These are phyloP conservation scores for Colossoma macropomum DNA, from an alignment of 2,113 vertebrate species.

Conservation along the genomic window DNA sequence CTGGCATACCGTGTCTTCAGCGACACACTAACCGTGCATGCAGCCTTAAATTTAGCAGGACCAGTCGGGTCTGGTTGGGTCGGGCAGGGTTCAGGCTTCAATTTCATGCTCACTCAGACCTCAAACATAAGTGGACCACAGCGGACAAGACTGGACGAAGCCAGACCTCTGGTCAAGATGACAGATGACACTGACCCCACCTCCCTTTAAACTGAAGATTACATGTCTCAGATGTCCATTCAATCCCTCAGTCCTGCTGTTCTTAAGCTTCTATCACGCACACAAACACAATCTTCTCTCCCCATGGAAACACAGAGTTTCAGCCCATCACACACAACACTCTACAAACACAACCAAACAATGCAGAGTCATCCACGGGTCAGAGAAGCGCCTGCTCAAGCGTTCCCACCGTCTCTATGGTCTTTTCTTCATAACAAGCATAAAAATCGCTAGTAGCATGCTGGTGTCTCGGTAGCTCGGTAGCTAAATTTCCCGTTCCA, in stretches of 20 bases:
- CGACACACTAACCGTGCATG: too few species aligned
- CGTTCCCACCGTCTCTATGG: background rate
- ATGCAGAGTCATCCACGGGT: slow-evolving; percentile 53
- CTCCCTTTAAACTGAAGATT: background rate
- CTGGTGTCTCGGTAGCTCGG: too few species aligned
- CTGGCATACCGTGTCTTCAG: too few species aligned
- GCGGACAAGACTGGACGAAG: background rate
- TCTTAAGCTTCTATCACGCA: background rate
- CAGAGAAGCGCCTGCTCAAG: background rate
- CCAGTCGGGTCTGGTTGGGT: too few species aligned
- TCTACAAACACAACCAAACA: slow-evolving; percentile 63
- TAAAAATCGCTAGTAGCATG: too few species aligned
- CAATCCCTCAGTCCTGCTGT: background rate
- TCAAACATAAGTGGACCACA: background rate
- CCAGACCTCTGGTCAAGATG: slow-evolving; percentile 13
- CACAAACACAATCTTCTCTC: background rate
- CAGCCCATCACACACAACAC: slow-evolving; percentile 16
- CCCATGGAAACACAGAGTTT: slow-evolving; percentile 28
- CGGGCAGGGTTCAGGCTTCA: too few species aligned
- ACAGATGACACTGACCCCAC: background rate
- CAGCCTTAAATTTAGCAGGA: too few species aligned
- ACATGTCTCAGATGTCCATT: background rate
- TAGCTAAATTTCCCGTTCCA: too few species aligned
- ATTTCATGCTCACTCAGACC: too few species aligned
- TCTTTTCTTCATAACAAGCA: too few species aligned